phyloP scores from a whole-genome alignment of 1,140 invertebrate species.

The Pogonomyrmex californicus region DNA sequence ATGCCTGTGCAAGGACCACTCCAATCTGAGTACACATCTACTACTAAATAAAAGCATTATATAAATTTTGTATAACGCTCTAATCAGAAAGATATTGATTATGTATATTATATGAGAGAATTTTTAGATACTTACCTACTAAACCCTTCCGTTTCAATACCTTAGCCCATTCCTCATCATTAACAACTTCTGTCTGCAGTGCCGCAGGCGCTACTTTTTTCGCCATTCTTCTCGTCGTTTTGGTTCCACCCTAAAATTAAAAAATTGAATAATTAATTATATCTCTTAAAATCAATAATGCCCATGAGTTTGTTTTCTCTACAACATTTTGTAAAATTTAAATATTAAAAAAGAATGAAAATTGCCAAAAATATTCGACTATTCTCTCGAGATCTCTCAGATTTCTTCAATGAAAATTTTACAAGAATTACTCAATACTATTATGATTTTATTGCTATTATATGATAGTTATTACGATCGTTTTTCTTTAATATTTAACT shows the following conservation, averaged over 20 bases:
- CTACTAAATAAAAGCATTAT: conserved; percentile 88
- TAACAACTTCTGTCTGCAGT: conserved; percentile 93
- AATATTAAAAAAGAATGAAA: background rate
- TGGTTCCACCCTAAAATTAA: conserved; percentile 75
- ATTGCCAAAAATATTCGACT: background rate
- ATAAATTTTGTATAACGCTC: conserved; percentile 7
- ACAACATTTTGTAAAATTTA: conserved; percentile 14
- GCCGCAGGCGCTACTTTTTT: conserved; percentile 93
- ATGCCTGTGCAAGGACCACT: conserved; percentile 96
- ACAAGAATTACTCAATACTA: background rate
- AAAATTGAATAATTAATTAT: conserved; percentile 40
- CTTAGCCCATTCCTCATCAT: conserved; percentile 96
- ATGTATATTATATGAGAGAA: background rate
- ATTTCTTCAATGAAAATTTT: background rate
- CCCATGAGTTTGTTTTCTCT: background rate
- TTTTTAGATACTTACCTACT: conserved; percentile 88
- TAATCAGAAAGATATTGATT: background rate
- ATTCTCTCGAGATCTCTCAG: background rate
- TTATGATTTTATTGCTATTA: conserved; percentile 17
- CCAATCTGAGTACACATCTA: conserved; percentile 97
- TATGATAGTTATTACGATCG: background rate
- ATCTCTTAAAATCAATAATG: conserved; percentile 22
- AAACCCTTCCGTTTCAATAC: conserved; percentile 93
- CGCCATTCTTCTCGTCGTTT: conserved; percentile 83
- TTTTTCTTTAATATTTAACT: conserved; percentile 11